Evolutionary conservation across 2,888 invertebrate genomes (phyloP), one percentile per base, ranked within the genome.

Genomic region (Hydrotaea cyrtoneurina): DNA sequence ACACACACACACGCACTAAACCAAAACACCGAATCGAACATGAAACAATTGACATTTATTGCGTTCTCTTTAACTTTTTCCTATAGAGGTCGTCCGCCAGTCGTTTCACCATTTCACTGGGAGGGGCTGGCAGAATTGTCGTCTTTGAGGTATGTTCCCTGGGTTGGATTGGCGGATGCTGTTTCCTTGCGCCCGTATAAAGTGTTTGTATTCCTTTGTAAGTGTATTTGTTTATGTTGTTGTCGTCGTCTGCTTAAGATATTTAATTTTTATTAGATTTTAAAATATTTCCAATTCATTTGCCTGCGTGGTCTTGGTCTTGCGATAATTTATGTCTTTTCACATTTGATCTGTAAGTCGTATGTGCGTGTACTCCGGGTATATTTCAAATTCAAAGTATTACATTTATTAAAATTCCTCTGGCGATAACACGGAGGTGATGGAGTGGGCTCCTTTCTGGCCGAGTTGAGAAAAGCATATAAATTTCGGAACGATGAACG

Each of bases 21-120:
- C 31, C 31, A 31, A 31, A 53, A 46, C 50, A 64, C 26, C n/a
- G 17, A 43, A 75, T 64, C 50, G 21, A 84, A 85, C 79, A 77
- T 77, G 77, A 71, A 80, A 77, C 79, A 85, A 85, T 82, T 85
- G 85, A 85, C 85, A 82, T 85, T 85, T 85, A 85, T 85, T 85
- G 85, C 77, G 77, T 77, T 74, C 19, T 80, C 76, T 59, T 76
- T 69, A 74, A 71, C 53, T 72, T 85, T 77, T 71, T 82, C 55
- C 69, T 23, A 5, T 2, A 11, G 23, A 69, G 69, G 69, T 69
- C 69, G 46, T 69, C 43, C 43, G 19, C 10, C 43, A 11, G 43
- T n/a, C 50, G 50, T 50, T 50, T 7, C 43, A 7, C 43, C 10
- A 43, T 66, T 66, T 69, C 46, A 8, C 13, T 69, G 10, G 43